phyloP scores from a whole-genome alignment of 2,888 invertebrate species.

The Biston stratarius region DNA sequence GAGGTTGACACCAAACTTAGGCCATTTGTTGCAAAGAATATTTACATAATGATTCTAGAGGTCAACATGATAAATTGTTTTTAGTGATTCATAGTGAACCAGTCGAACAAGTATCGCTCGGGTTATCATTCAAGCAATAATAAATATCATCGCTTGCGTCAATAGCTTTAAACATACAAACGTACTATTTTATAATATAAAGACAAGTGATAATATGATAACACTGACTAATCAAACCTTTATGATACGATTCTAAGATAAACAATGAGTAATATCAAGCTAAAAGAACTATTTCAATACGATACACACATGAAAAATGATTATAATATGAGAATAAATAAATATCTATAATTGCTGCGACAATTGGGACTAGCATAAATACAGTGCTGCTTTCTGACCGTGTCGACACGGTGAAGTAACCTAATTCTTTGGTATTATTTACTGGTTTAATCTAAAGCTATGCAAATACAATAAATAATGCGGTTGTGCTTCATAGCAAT shows the following conservation, averaged over 20 bases:
- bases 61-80: conserved; percentile 46
- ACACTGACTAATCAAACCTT: conserved; percentile 60
- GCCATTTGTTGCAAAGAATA: conserved; percentile 54
- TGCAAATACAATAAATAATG: conserved; percentile 59
- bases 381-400: conserved; percentile 60
- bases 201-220: conserved; percentile 46
- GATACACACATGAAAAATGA: conserved; percentile 62
- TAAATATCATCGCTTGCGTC: conserved; percentile 62
- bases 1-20: conserved; percentile 47
- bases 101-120: conserved; percentile 42
- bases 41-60: conserved; percentile 48
- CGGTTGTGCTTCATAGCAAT: conserved; percentile 60
- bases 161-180: conserved; percentile 54
- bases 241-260: conserved; percentile 60
- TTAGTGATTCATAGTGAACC: conserved; percentile 48
- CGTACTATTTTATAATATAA: conserved; percentile 41
- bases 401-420: conserved; percentile 59
- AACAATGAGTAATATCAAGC: conserved; percentile 66
- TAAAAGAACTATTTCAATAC: conserved; percentile 53
- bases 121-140: conserved; percentile 50
- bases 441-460: conserved; percentile 73
- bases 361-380: conserved; percentile 77
- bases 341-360: conserved; percentile 67
- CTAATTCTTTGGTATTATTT: conserved; percentile 82
- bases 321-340: conserved; percentile 71